Conservation (phyloP, 2,797 vertebrate species). For the Apogon talboti region DNA sequence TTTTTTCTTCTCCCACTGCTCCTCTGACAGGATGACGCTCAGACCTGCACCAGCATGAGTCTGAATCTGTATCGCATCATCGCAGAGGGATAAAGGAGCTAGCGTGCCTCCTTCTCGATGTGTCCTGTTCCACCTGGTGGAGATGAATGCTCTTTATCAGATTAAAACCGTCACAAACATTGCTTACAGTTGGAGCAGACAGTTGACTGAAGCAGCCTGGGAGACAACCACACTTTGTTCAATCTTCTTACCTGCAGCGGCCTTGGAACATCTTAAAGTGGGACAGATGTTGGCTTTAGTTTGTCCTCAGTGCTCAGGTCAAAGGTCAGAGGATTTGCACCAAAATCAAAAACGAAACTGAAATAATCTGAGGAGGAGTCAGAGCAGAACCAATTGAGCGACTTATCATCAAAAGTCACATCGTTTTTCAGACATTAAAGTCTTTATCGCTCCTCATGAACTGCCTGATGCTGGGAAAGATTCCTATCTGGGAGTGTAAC, state of each 20-base stretch:
- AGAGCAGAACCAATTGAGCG: constrained; percentile 1
- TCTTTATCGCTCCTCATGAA: constrained; percentile 32
- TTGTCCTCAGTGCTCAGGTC: constrained; percentile 5
- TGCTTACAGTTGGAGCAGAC: constrained; percentile 44
- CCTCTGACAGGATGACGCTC: constrained; percentile 48
- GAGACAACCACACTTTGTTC: constrained; percentile 19
- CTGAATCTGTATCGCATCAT: constrained; percentile 68
- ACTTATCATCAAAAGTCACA: constrained; percentile 21
- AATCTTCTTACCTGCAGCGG: background rate
- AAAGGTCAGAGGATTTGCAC: constrained; percentile 18
- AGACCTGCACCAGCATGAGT: constrained; percentile 78
- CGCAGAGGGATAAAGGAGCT: constrained; percentile 71
- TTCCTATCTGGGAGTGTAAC: constrained; percentile 46
- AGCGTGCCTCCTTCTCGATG: constrained; percentile 81
- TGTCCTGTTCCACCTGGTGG: constrained; percentile 80
- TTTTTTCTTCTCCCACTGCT: too few species aligned
- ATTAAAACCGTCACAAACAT: constrained; percentile 64
- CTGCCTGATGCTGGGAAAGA: constrained; percentile 44
- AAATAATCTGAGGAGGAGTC: background rate
- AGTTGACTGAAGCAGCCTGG: constrained; percentile 27
- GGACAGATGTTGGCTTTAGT: background rate
- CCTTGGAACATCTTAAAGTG: background rate
- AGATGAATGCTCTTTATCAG: constrained; percentile 79
- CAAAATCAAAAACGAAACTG: constrained; percentile 1
- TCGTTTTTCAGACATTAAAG: constrained; percentile 22